A percentile compares a stretch with the other conserved stretches of the same genome.
phyloP scores from a whole-genome alignment of 2,797 vertebrate species.

The Bradypodion pumilum region DNA sequence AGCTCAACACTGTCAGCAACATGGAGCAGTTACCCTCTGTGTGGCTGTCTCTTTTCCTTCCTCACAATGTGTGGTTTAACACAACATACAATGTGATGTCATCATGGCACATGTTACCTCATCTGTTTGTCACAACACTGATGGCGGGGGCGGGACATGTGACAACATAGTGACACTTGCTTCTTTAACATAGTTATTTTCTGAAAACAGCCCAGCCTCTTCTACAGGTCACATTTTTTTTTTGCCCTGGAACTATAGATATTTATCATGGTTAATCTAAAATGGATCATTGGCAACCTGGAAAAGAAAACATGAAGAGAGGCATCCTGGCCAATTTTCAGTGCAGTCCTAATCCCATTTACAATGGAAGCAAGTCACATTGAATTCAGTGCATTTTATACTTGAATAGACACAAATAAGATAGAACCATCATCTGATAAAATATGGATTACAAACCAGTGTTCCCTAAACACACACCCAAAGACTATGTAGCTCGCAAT shows the following conservation, averaged over 20 bases:
- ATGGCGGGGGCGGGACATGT: neutral
- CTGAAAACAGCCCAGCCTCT: neutral
- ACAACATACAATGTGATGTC: neutral
- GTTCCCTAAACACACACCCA: too few relatives aligned
- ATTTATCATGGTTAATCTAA: neutral
- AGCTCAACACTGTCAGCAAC: neutral
- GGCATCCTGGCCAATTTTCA: neutral
- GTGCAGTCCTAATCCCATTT: neutral
- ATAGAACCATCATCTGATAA: neutral
- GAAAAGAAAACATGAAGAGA: neutral
- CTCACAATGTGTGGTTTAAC: neutral
- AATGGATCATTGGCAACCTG: neutral
- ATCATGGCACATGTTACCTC: neutral
- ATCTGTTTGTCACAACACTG: neutral
- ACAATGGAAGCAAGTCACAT: neutral
- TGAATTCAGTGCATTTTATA: neutral
- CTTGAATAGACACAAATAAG: neutral
- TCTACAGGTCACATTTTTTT: neutral
- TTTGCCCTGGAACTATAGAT: neutral
- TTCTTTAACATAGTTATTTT: neutral
- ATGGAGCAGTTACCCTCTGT: too few relatives aligned
- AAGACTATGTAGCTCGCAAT: neutral
- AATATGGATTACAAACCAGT: neutral
- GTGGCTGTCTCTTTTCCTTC: neutral
- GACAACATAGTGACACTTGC: neutral